Evolutionary conservation across 2,113 vertebrate species (phyloP).

Genomic region (Cichladusa arquata): DNA sequence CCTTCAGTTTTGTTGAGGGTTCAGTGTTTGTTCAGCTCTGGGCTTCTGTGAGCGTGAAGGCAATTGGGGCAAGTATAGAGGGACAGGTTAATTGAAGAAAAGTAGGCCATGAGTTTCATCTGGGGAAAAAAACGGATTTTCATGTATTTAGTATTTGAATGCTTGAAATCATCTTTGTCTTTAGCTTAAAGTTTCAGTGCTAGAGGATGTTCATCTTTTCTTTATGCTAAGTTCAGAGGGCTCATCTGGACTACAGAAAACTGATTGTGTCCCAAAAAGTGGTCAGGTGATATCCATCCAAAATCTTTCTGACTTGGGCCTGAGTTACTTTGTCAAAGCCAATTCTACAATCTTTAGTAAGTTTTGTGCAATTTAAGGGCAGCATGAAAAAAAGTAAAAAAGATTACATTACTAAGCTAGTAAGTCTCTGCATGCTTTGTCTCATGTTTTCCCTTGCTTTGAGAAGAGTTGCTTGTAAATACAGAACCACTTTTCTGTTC

Average conservation of each 20-base stretch:
- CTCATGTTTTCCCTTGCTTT: neutral
- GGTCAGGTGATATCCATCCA: neutral
- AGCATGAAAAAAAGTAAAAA: neutral
- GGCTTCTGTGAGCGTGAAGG: neutral
- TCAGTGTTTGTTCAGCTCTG: neutral
- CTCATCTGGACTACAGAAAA: neutral
- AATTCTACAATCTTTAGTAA: neutral
- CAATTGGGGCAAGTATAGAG: slow-evolving; percentile 2
- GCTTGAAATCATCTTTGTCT: neutral
- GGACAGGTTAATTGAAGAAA: slow-evolving; percentile 25
- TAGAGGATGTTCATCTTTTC: neutral
- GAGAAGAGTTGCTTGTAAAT: neutral
- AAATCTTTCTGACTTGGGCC: neutral
- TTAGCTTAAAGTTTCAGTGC: neutral
- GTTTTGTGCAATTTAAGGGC: neutral
- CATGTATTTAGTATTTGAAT: neutral
- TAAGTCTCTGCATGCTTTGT: neutral
- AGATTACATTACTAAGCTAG: neutral
- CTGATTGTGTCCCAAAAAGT: neutral
- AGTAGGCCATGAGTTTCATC: neutral
- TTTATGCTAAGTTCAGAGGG: neutral
- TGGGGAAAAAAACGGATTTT: neutral
- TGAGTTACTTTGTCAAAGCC: neutral
- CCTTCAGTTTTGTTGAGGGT: neutral
- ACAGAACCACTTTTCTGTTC: neutral